Evolutionary conservation across 2,797 vertebrate species (phyloP), one percentile per base, ranked within the genome.

Genomic region (Avahi laniger): DNA sequence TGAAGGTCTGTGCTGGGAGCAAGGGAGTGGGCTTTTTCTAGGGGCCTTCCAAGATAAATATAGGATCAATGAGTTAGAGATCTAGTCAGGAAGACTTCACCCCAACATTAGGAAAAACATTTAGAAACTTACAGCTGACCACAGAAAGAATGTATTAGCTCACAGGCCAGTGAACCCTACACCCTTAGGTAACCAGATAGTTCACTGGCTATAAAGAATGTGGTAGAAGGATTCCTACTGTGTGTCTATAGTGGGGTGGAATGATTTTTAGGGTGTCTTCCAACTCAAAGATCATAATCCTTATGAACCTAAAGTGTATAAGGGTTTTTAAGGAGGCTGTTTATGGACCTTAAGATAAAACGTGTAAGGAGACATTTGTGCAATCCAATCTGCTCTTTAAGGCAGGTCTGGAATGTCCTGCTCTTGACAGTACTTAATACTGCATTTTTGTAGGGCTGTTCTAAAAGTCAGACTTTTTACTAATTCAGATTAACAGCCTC

Each of bases 401-500:
- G 46, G 72, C 18, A 73, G 1, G 9, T 61, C n/a, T 95, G 46
- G 72, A 65, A 79, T 50, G 59, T 88, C 20, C 59, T 89, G n/a
- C 33, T 93, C 33, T 75, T 79, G 65, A 41, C 30, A 28, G 63
- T 20, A 79, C 1, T 91, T 59, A 76, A 92, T 84, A 48, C 28
- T 75, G 14, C 22, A 59, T 90, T 93, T 61, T 38, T 78, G 13
- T 70, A 78, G 46, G 17, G 43, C 17, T 85, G 33, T 82, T 93
- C 94, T n/a, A 72, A 61, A 91, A 91, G 38, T 91, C 91, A 79
- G 43, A 98, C 63, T 97, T 97, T 97, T 96, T 76, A 80, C 92
- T 98, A 96, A 97, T 97, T 98, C 97, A 92, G 95, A 91, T 92
- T 90, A 98, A 96, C 9, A 85, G 54, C n/a, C 33, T 91, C 52